Conservation (phyloP, 2,888 invertebrate species). For the Aplocera efformata region DNA sequence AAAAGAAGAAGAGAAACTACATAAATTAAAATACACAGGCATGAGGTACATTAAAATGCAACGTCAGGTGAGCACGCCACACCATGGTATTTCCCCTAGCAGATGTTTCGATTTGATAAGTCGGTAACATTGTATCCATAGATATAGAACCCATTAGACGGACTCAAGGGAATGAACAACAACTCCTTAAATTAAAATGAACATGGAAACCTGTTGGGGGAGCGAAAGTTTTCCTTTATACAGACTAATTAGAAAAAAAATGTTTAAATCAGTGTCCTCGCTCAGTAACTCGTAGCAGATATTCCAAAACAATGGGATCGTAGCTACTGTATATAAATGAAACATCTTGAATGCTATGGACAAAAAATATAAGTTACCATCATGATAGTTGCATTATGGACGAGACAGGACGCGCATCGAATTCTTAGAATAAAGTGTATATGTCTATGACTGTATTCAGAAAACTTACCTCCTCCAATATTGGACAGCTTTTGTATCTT, state of each 20-base stretch:
- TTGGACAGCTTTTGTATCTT: slow-evolving; percentile 90
- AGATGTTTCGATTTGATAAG: slow-evolving; percentile 46
- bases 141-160: slow-evolving; percentile 38
- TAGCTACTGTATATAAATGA: neutral
- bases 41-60: slow-evolving; percentile 7
- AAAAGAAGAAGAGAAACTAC: neutral
- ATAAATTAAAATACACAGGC: neutral
- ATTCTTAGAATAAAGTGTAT: too few relatives aligned
- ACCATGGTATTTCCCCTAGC: slow-evolving; percentile 46
- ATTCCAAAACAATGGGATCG: slow-evolving; percentile 18
- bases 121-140: slow-evolving; percentile 36
- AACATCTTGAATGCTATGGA: slow-evolving; percentile 13
- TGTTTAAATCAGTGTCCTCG: slow-evolving; percentile 4
- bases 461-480: slow-evolving; percentile 83
- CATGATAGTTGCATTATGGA: slow-evolving; percentile 17
- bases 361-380: slow-evolving; percentile 11
- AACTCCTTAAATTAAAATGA: slow-evolving; percentile 41
- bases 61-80: slow-evolving; percentile 55
- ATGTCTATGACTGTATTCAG: slow-evolving; percentile 4
- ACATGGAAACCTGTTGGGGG: slow-evolving; percentile 14
- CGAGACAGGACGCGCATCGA: too few relatives aligned
- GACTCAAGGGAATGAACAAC: slow-evolving; percentile 37
- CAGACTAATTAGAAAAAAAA: slow-evolving; percentile 11
- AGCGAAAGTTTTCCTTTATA: slow-evolving; percentile 1
- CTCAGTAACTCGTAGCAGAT: slow-evolving; percentile 1